phyloP scores from a whole-genome alignment of 2,113 vertebrate genomes.

The Panurus biarmicus region DNA sequence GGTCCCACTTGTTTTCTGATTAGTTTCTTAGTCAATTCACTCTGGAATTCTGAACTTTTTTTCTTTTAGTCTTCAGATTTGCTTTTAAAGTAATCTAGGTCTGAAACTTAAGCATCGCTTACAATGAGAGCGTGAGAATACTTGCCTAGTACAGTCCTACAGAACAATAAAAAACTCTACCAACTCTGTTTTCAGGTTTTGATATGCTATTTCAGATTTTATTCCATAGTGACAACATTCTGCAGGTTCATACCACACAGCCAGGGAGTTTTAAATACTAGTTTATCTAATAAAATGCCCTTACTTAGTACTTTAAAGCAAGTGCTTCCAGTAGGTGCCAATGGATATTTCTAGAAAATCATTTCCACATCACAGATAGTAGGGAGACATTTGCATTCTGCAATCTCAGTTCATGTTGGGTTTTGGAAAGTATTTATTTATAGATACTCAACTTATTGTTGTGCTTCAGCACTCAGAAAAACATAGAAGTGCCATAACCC shows the following conservation, averaged over 20 bases:
- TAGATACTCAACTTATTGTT: neutral
- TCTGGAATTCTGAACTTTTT: neutral
- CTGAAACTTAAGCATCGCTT: neutral
- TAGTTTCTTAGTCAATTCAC: neutral
- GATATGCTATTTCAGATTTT: neutral
- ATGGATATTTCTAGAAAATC: neutral
- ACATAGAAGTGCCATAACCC: neutral
- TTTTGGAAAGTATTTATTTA: neutral
- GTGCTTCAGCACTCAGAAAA: neutral
- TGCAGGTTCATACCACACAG: neutral
- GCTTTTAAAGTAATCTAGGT: neutral
- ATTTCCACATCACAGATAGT: neutral
- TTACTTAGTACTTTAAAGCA: neutral
- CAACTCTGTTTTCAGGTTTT: neutral
- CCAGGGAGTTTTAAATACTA: neutral
- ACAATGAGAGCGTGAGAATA: neutral
- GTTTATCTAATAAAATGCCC: neutral
- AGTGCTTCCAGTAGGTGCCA: neutral
- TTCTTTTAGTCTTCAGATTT: neutral
- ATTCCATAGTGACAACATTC: neutral
- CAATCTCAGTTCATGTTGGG: neutral
- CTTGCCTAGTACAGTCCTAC: neutral
- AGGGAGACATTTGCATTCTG: neutral
- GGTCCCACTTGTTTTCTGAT: neutral
- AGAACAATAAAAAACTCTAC: neutral